Percentiles rank a stretch among this genome's conserved stretches.
These are phyloP conservation scores for Ptilodon capucinus DNA, from an alignment of 2,888 invertebrate species.

Conservation along the genomic window DNA sequence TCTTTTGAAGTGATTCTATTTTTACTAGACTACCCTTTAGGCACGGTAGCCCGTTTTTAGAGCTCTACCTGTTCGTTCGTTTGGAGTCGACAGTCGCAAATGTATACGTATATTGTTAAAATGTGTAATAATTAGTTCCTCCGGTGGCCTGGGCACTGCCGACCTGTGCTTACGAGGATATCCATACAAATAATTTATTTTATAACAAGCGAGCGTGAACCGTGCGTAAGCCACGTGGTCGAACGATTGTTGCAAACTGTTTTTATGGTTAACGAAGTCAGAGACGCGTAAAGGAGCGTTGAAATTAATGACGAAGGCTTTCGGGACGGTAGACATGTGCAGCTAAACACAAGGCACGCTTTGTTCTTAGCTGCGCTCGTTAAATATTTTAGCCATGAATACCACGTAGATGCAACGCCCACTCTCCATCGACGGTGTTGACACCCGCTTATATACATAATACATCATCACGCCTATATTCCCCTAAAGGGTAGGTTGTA, in stretches of 20 bases:
- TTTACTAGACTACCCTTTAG: slow-evolving; percentile 18
- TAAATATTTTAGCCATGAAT: slow-evolving; percentile 64
- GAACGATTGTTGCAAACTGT: slow-evolving; percentile 38
- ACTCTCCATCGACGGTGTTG: slow-evolving; percentile 17
- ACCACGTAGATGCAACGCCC: slow-evolving; percentile 20
- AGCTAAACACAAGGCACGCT: slow-evolving; percentile 55
- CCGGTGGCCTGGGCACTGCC: too few relatives aligned
- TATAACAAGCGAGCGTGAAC: too few relatives aligned
- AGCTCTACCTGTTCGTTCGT: too few relatives aligned
- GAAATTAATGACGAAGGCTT: slow-evolving; percentile 59
- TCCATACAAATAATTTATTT: too few relatives aligned
- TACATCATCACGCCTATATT: too few relatives aligned
- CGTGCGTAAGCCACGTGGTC: slow-evolving; percentile 14
- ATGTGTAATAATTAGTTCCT: too few relatives aligned
- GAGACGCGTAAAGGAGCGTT: slow-evolving; percentile 45
- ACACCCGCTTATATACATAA: slow-evolving; percentile 5
- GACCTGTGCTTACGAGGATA: too few relatives aligned
- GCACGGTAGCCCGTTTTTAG: too few relatives aligned
- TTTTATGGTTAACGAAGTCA: slow-evolving; percentile 51
- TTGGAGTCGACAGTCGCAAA: too few relatives aligned
- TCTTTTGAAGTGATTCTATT: slow-evolving; percentile 26
- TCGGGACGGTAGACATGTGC: slow-evolving; percentile 49
- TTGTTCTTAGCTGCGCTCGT: slow-evolving; percentile 64
- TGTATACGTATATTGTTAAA: too few relatives aligned
- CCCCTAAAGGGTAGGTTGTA: too few relatives aligned